Evolutionary conservation across 2,888 invertebrate species (phyloP).

Genomic region (Cristatella mucedo): DNA sequence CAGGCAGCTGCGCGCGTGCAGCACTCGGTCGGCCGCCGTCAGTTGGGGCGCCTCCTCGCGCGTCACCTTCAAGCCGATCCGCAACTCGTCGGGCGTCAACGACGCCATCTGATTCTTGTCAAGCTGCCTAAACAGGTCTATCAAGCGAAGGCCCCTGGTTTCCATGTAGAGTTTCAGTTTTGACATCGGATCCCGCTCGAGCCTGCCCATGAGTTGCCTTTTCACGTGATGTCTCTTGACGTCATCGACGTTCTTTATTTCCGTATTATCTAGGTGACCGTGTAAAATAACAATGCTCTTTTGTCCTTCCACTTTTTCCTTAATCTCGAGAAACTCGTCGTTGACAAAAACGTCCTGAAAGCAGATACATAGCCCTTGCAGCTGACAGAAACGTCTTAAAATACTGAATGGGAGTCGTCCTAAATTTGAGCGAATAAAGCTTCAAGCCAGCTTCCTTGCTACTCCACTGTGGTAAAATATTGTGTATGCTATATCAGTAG

Average conservation of each 20-base stretch:
- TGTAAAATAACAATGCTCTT: slow-evolving; percentile 18
- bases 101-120: slow-evolving; percentile 26
- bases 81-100: slow-evolving; percentile 22
- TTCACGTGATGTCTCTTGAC: too few species aligned
- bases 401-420: too few species aligned
- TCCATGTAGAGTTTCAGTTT: slow-evolving; percentile 20
- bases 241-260: neutral
- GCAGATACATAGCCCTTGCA: too few species aligned
- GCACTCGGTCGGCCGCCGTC: too few species aligned
- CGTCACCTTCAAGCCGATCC: slow-evolving; percentile 14
- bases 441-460: too few species aligned
- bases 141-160: slow-evolving; percentile 21
- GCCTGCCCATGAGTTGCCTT: slow-evolving; percentile 16
- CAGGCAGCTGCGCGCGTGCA: too few species aligned
- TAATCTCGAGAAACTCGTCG: slow-evolving; percentile 19
- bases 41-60: too few species aligned
- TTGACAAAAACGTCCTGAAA: slow-evolving; percentile 24
- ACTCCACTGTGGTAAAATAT: too few species aligned
- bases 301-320: slow-evolving; percentile 17
- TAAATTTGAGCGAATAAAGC: too few species aligned
- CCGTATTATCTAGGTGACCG: slow-evolving; percentile 17
- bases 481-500: too few species aligned
- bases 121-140: slow-evolving; percentile 29
- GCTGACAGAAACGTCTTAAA: too few species aligned
- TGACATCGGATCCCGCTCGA: slow-evolving; percentile 23